Evolutionary conservation across 2,888 invertebrate species (phyloP).

Genomic region (Synanthedon andrenaeformis): DNA sequence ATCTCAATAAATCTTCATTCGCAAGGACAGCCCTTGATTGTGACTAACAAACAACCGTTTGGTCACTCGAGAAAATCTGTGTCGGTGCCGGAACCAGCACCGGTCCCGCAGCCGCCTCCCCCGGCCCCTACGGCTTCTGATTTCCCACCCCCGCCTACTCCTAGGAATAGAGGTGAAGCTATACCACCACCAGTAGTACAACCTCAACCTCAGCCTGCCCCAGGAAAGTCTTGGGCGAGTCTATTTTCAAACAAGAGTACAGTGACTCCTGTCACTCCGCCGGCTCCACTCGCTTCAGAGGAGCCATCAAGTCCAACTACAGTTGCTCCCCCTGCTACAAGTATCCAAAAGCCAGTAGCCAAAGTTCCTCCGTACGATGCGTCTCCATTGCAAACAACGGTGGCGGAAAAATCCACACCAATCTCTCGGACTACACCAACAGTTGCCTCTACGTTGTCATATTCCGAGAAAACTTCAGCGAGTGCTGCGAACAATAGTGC

Average conservation of each 20-base stretch:
- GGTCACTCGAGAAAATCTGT: slow-evolving; percentile 50
- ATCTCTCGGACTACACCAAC: slow-evolving; percentile 16
- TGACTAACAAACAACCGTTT: slow-evolving; percentile 60
- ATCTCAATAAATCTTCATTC: slow-evolving; percentile 61
- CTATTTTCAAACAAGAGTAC: slow-evolving; percentile 64
- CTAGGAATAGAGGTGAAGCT: slow-evolving; percentile 48
- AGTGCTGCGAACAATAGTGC: slow-evolving; percentile 32
- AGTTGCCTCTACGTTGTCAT: slow-evolving; percentile 16
- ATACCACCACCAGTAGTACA: slow-evolving; percentile 33
- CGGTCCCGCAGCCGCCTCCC: slow-evolving; percentile 51
- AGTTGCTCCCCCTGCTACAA: slow-evolving; percentile 27
- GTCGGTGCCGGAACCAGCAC: slow-evolving; percentile 36
- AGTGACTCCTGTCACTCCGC: slow-evolving; percentile 15
- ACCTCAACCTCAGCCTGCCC: slow-evolving; percentile 49
- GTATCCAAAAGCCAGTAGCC: slow-evolving; percentile 69
- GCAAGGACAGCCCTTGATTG: slow-evolving; percentile 58
- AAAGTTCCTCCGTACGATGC: slow-evolving; percentile 73
- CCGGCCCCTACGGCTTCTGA: slow-evolving; percentile 63
- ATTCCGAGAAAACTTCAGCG: slow-evolving; percentile 52
- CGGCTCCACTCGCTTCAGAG: slow-evolving; percentile 25
- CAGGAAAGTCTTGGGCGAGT: slow-evolving; percentile 76
- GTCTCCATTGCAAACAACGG: slow-evolving; percentile 42
- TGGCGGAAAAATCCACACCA: slow-evolving; percentile 32
- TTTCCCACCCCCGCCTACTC: slow-evolving; percentile 63
- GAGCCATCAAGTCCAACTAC: slow-evolving; percentile 44